phyloP scores from a whole-genome alignment of 2,888 invertebrate genomes.

The Melanophora roralis region DNA sequence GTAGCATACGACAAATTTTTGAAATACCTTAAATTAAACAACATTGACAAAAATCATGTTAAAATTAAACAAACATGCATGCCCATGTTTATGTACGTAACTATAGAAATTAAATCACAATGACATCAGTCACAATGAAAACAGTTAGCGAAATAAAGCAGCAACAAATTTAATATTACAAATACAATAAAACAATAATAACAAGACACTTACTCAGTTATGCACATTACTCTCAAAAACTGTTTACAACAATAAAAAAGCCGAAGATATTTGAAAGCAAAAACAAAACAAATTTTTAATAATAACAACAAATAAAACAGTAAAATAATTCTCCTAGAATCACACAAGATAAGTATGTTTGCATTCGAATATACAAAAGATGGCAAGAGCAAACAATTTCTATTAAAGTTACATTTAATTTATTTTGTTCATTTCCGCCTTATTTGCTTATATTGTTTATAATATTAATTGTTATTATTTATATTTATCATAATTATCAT shows the following conservation, averaged over 20 bases:
- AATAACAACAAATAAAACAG: not conserved
- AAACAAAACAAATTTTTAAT: not conserved
- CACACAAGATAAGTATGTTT: too few species aligned
- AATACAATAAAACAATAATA: not conserved
- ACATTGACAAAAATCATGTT: not conserved
- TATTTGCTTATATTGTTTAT: not conserved
- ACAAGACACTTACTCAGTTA: not conserved
- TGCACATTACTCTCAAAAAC: not conserved
- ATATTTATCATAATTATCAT: conserved; percentile 1
- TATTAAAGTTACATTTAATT: too few species aligned
- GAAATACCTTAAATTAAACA: not conserved
- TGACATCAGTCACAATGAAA: too few species aligned
- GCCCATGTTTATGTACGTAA: too few species aligned
- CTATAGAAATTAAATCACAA: too few species aligned
- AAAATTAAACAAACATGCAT: not conserved
- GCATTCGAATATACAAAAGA: not conserved
- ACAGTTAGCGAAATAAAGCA: not conserved
- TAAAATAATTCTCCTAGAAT: too few species aligned
- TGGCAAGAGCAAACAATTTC: not conserved
- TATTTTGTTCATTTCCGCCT: not conserved
- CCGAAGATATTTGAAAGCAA: not conserved
- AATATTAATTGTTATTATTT: not conserved
- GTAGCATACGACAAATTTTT: too few species aligned
- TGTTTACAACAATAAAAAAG: not conserved
- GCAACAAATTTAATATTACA: not conserved